Percentiles rank a stretch among this genome's conserved stretches.
phyloP scores from a whole-genome alignment of 2,113 vertebrate species.

The Macrotis lagotis region DNA sequence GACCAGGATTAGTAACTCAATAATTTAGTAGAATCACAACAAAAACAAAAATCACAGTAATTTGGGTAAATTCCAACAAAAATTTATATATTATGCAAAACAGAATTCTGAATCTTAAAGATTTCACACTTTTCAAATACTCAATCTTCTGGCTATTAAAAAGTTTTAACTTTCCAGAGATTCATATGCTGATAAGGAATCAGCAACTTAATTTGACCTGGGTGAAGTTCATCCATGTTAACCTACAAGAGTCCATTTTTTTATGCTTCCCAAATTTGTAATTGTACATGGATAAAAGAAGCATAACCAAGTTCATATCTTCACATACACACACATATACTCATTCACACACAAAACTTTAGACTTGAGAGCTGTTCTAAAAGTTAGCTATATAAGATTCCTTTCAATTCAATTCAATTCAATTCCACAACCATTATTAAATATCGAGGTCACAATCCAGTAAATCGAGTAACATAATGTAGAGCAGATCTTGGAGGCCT shows the following conservation, averaged over 20 bases:
- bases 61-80: not conserved
- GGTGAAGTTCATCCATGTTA: not conserved
- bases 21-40: not conserved
- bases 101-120: not conserved
- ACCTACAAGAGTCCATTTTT: not conserved
- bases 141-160: too few species aligned
- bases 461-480: not conserved
- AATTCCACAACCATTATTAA: not conserved
- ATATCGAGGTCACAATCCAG: not conserved
- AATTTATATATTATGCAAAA: not conserved
- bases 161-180: not conserved
- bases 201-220: not conserved
- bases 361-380: not conserved
- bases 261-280: not conserved
- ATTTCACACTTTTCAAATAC: fast-evolving
- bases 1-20: not conserved
- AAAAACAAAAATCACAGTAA: not conserved
- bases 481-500: not conserved
- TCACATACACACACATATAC: not conserved
- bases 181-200: not conserved
- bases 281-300: not conserved
- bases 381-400: not conserved
- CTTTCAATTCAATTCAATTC: not conserved
- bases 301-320: not conserved
- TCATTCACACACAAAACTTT: too few species aligned